Percentiles rank a stretch among this genome's conserved stretches.
Conservation (phyloP, 2,797 vertebrate genomes). For the Caiman crocodilus region DNA sequence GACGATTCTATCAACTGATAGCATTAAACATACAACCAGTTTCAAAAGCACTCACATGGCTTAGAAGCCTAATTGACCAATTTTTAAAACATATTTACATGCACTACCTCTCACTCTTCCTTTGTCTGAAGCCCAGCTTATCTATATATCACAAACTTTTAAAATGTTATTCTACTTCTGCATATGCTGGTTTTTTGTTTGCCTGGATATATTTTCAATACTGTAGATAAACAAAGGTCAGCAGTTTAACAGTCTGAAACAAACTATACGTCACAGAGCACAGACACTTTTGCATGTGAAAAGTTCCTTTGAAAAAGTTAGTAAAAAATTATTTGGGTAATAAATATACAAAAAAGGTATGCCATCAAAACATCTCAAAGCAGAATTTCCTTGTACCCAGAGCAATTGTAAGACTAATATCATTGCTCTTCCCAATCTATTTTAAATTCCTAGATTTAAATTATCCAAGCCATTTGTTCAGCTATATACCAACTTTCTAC, state of each 20-base stretch:
- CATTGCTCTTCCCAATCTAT: neutral
- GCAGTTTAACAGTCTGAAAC: neutral
- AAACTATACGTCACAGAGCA: neutral
- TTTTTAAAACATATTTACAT: too few relatives aligned
- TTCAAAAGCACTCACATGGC: neutral
- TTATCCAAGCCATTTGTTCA: neutral
- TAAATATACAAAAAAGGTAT: accelerated
- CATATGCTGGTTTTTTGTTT: neutral
- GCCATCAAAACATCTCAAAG: neutral
- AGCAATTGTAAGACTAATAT: neutral
- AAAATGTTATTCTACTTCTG: neutral
- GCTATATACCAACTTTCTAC: neutral
- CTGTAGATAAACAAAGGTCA: neutral
- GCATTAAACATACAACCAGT: neutral
- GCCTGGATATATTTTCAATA: neutral
- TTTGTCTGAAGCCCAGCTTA: neutral
- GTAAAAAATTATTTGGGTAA: neutral
- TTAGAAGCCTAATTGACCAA: neutral
- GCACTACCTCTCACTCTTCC: neutral
- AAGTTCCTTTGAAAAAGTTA: neutral
- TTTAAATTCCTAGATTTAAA: neutral
- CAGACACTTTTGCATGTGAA: neutral
- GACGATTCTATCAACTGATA: neutral
- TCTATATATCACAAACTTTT: neutral
- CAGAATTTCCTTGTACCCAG: neutral